These are phyloP conservation scores for Podarcis muralis DNA, from an alignment of 2,113 vertebrate species.

Conservation along the genomic window DNA sequence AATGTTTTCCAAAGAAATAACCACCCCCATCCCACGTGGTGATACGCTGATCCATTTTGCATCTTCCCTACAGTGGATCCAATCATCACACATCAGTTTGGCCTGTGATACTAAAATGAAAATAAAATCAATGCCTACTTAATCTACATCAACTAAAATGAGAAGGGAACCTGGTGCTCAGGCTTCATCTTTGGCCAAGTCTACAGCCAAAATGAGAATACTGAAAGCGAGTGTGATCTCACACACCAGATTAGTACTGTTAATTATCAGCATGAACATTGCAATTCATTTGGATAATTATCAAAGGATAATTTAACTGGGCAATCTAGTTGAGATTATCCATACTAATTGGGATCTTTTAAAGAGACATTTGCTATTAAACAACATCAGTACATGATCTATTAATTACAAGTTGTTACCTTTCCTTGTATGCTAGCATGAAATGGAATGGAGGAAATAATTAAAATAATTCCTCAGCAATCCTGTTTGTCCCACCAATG, in stretches of 20 bases:
- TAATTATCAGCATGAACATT: neutral
- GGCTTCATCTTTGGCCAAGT: neutral
- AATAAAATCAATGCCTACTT: neutral
- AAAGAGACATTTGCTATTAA: neutral
- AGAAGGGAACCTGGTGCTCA: neutral
- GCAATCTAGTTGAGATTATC: neutral
- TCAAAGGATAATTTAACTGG: neutral
- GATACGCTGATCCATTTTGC: neutral
- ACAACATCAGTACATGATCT: neutral
- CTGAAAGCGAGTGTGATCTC: neutral
- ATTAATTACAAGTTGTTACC: neutral
- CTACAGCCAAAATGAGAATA: neutral
- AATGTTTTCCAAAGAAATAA: neutral
- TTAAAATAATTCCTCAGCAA: too few relatives aligned
- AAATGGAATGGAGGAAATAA: too few relatives aligned
- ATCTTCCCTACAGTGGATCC: neutral
- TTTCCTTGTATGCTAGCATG: neutral
- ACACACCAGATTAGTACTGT: neutral
- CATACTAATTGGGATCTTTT: neutral
- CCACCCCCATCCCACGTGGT: neutral
- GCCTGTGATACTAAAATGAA: neutral
- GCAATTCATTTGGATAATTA: neutral
- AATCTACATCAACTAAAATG: neutral
- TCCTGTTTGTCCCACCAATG: too few relatives aligned
- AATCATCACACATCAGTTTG: neutral